Conservation (phyloP, 2,113 vertebrate species). For the Psilopsiagon aurifrons region DNA sequence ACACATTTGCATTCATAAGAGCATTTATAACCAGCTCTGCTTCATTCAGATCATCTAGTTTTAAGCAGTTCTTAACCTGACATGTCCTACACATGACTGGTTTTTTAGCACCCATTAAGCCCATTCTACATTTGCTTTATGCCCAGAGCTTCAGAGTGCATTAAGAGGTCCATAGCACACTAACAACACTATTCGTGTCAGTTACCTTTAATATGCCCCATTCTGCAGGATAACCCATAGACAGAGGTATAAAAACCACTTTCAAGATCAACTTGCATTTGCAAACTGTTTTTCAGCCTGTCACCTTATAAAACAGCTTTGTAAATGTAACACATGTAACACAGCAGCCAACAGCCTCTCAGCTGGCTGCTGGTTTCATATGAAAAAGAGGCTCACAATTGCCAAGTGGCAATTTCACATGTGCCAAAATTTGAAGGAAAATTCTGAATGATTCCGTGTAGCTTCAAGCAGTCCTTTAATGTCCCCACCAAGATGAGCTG, state of each 20-base stretch:
- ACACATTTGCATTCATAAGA: not conserved
- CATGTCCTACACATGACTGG: not conserved
- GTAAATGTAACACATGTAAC: not conserved
- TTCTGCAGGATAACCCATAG: not conserved
- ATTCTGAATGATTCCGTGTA: conserved; percentile 1
- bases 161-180: not conserved
- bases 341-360: not conserved
- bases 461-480: not conserved
- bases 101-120: not conserved
- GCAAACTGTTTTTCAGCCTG: not conserved
- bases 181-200: not conserved
- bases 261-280: not conserved
- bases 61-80: not conserved
- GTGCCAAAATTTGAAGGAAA: not conserved
- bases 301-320: not conserved
- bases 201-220: not conserved
- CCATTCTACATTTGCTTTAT: not conserved
- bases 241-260: not conserved
- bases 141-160: not conserved
- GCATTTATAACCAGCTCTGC: not conserved
- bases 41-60: not conserved
- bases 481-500: not conserved
- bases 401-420: not conserved
- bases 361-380: not conserved
- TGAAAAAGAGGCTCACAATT: not conserved